A percentile compares a stretch with the other conserved stretches of the same genome.
phyloP scores from a whole-genome alignment of 2,888 invertebrate species.

The Chorisops tibialis region DNA sequence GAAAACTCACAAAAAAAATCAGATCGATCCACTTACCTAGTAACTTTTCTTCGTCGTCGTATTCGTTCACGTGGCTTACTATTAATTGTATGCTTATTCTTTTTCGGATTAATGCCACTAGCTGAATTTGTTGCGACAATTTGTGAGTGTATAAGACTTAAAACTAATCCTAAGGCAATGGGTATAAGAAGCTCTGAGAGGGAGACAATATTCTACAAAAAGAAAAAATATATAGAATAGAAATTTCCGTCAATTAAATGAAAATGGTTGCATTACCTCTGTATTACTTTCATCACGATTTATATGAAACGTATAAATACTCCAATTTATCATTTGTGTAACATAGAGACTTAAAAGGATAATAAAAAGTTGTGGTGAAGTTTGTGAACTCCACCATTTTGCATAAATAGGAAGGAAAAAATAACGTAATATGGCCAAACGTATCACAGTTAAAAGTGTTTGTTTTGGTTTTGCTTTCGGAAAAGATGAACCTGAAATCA shows the following conservation, averaged over 20 bases:
- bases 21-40: too few relatives aligned
- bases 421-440: constrained; percentile 76
- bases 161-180: constrained; percentile 65
- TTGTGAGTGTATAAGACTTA: constrained; percentile 77
- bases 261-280: constrained; percentile 30
- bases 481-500: constrained; percentile 78
- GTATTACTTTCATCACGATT: constrained; percentile 38
- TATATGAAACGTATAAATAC: constrained; percentile 49
- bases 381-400: constrained; percentile 90
- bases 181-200: constrained; percentile 71
- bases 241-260: not conserved
- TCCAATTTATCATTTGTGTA: constrained; percentile 60
- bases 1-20: too few relatives aligned
- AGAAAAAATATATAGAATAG: constrained; percentile 32
- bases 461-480: constrained; percentile 94
- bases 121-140: constrained; percentile 67
- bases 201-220: constrained; percentile 56
- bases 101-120: constrained; percentile 41
- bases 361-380: constrained; percentile 70
- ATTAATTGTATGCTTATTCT: constrained; percentile 44
- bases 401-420: constrained; percentile 80
- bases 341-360: constrained; percentile 75
- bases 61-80: constrained; percentile 42
- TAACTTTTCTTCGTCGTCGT: constrained; percentile 46
- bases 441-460: constrained; percentile 79